Conservation (phyloP, 1,140 invertebrate species). For the Drosophila melanogaster region DNA sequence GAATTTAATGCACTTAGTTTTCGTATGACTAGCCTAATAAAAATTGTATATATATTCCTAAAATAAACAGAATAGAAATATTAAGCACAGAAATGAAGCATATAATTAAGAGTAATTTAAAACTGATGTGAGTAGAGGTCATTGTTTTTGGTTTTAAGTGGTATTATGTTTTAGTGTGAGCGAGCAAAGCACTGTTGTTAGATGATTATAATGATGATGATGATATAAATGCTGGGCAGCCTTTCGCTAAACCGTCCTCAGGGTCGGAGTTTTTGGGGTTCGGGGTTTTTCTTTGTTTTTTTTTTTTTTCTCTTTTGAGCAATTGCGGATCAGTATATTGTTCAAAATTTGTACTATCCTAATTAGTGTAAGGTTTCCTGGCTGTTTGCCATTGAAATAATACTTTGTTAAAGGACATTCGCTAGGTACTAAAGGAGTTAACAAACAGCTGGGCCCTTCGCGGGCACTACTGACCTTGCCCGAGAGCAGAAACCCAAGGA, state of each 20-base stretch:
- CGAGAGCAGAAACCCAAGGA: neutral
- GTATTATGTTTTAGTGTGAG: slow-evolving; percentile 22
- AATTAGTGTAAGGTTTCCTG: slow-evolving; percentile 67
- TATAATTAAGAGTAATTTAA: slow-evolving; percentile 52
- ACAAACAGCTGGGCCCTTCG: slow-evolving; percentile 42
- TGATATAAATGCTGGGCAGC: slow-evolving; percentile 70
- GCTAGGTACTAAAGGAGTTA: slow-evolving; percentile 51
- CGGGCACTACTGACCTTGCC: slow-evolving; percentile 8
- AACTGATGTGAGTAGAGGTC: slow-evolving; percentile 39
- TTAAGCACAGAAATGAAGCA: slow-evolving; percentile 69
- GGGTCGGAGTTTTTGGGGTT: slow-evolving; percentile 16
- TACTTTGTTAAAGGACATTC: slow-evolving; percentile 50
- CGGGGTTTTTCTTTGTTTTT: too few relatives aligned
- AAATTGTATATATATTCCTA: slow-evolving; percentile 81
- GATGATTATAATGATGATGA: slow-evolving; percentile 12
- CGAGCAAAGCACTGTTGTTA: slow-evolving; percentile 67
- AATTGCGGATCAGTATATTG: slow-evolving; percentile 67
- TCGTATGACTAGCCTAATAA: slow-evolving; percentile 72
- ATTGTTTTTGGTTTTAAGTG: slow-evolving; percentile 37
- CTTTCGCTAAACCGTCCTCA: slow-evolving; percentile 50
- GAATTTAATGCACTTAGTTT: slow-evolving; percentile 79
- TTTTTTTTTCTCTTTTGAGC: too few relatives aligned
- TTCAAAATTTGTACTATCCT: slow-evolving; percentile 80
- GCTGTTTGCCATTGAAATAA: slow-evolving; percentile 67
- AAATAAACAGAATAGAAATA: slow-evolving; percentile 66